Evolutionary conservation across 2,113 vertebrate species (phyloP).

Genomic region (Bambusicola thoracicus): DNA sequence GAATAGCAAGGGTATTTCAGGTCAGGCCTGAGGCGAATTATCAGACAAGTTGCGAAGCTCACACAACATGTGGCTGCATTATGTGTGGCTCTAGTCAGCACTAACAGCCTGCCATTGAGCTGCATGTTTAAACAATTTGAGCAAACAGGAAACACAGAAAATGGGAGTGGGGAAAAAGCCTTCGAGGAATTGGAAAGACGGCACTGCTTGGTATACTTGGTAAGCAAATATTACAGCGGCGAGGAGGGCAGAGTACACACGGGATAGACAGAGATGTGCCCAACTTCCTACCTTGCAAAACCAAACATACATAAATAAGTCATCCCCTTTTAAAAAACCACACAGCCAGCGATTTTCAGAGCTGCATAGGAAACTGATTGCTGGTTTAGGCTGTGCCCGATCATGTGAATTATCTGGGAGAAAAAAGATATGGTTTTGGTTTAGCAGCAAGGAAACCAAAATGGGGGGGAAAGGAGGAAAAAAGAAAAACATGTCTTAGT

Average conservation of each 20-base stretch:
- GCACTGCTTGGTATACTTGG: neutral
- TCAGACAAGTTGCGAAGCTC: constrained; percentile 70
- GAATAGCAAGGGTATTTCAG: constrained; percentile 67
- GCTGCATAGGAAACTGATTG: neutral
- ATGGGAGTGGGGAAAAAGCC: constrained; percentile 55
- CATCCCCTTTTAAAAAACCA: neutral
- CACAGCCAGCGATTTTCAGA: neutral
- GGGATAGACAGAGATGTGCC: neutral
- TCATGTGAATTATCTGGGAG: neutral
- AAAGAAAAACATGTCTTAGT: neutral
- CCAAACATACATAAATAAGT: neutral
- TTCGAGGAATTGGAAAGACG: constrained; percentile 55
- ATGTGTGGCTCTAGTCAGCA: constrained; percentile 60
- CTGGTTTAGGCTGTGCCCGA: constrained; percentile 5
- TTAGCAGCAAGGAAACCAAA: constrained; percentile 13
- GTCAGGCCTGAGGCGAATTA: constrained; percentile 70
- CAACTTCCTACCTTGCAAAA: neutral
- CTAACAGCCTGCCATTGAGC: constrained; percentile 69
- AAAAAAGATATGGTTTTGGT: neutral
- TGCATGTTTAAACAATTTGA: constrained; percentile 71
- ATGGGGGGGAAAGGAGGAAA: neutral
- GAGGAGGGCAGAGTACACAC: neutral
- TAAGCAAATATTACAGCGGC: neutral
- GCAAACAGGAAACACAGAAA: constrained; percentile 66
- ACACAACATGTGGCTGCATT: constrained; percentile 71